Evolutionary conservation across 2,888 invertebrate species (phyloP).

Genomic region (Phyllotreta cruciferae): DNA sequence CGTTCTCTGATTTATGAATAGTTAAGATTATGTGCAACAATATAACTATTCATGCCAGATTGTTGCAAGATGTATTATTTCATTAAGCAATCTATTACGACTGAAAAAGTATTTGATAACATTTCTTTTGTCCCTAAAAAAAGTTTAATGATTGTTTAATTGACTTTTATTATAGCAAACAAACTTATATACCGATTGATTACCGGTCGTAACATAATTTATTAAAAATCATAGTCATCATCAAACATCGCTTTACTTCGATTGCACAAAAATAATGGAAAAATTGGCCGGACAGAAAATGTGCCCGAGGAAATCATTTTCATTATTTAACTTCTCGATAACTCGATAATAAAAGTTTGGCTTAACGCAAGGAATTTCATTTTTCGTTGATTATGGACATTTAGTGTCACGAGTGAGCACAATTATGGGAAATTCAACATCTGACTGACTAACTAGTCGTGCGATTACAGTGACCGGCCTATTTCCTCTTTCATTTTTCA

Average conservation of each 20-base stretch:
- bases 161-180: too few relatives aligned
- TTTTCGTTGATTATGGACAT: conserved; percentile 37
- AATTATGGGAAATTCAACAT: conserved; percentile 36
- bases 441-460: conserved; percentile 34
- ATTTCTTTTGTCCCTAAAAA: too few relatives aligned
- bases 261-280: neutral
- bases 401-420: conserved; percentile 38
- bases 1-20: conserved; percentile 18
- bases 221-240: neutral
- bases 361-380: conserved; percentile 36
- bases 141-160: too few relatives aligned
- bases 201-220: conserved; percentile 1
- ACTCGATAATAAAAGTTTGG: conserved; percentile 29
- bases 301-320: conserved; percentile 7
- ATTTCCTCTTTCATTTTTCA: conserved; percentile 37
- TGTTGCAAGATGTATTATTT: neutral
- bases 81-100: neutral
- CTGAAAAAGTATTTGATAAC: too few relatives aligned
- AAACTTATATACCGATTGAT: neutral
- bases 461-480: conserved; percentile 32
- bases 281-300: conserved; percentile 4
- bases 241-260: neutral
- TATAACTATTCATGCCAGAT: neutral
- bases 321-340: conserved; percentile 11
- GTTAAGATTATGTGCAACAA: neutral